Conservation (phyloP, 2,113 vertebrate species). For the Sebastes schlegelii region DNA sequence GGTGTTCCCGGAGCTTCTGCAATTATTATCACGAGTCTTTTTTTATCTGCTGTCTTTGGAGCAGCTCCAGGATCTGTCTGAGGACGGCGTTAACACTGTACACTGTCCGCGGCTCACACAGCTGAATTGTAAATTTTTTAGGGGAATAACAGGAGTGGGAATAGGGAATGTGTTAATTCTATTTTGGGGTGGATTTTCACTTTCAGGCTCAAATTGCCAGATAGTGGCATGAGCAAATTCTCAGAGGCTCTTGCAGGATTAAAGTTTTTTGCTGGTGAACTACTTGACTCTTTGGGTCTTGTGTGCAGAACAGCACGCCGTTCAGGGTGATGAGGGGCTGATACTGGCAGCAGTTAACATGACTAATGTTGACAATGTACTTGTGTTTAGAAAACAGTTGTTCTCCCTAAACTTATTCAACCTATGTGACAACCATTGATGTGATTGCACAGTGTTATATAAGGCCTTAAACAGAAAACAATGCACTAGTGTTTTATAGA, state of each 20-base stretch:
- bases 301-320: neutral
- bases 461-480: neutral
- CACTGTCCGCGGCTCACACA: neutral
- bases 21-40: neutral
- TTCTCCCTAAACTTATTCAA: neutral
- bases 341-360: neutral
- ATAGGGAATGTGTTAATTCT: neutral
- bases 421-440: neutral
- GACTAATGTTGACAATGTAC: neutral
- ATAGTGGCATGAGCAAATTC: neutral
- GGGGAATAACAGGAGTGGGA: neutral
- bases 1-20: neutral
- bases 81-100: neutral
- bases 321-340: neutral
- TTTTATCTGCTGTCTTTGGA: neutral
- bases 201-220: neutral
- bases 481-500: neutral
- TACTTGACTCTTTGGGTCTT: neutral
- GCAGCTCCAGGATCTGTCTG: neutral
- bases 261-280: slow-evolving; percentile 9
- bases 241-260: slow-evolving; percentile 28
- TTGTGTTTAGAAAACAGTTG: neutral
- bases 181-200: neutral
- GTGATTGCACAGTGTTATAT: neutral
- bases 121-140: neutral